Evolutionary conservation across 2,888 invertebrate genomes (phyloP).

Genomic region (Crossocerus cetratus): DNA sequence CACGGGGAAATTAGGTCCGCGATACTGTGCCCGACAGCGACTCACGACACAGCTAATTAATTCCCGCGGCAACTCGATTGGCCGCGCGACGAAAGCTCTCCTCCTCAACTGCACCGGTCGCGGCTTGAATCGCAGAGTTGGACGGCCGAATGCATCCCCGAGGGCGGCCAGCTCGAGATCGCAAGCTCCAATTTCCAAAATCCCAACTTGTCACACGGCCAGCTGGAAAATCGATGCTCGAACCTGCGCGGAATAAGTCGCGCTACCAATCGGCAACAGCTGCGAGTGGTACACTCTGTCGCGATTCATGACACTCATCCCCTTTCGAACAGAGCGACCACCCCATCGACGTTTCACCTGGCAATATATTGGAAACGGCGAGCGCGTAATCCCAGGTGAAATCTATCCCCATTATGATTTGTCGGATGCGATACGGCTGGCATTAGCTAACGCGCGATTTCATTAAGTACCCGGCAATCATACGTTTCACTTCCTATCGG

Average conservation of each 20-base stretch:
- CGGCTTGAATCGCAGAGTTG: constrained; percentile 19
- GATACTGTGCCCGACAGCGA: constrained; percentile 18
- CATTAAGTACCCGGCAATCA: constrained; percentile 16
- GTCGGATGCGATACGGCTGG: background rate
- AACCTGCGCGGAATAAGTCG: background rate
- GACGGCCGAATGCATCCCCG: constrained; percentile 33
- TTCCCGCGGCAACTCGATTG: constrained; percentile 15
- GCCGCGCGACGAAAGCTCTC: background rate
- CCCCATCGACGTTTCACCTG: background rate
- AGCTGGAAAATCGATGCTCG: background rate
- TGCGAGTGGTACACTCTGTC: background rate
- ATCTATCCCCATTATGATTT: constrained; percentile 3
- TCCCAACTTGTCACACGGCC: background rate
- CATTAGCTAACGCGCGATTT: background rate
- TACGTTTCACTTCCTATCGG: constrained; percentile 29
- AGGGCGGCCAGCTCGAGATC: constrained; percentile 21
- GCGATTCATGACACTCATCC: background rate
- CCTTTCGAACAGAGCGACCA: background rate
- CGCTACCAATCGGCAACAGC: background rate
- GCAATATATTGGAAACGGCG: background rate
- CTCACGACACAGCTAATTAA: constrained; percentile 46
- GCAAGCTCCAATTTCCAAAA: background rate
- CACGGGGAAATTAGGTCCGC: constrained; percentile 25
- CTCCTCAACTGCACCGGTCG: background rate
- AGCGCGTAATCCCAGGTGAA: background rate